Base-by-base conservation (phyloP, 2,113 vertebrate species). In the Tympanuchus pallidicinctus region DNA sequence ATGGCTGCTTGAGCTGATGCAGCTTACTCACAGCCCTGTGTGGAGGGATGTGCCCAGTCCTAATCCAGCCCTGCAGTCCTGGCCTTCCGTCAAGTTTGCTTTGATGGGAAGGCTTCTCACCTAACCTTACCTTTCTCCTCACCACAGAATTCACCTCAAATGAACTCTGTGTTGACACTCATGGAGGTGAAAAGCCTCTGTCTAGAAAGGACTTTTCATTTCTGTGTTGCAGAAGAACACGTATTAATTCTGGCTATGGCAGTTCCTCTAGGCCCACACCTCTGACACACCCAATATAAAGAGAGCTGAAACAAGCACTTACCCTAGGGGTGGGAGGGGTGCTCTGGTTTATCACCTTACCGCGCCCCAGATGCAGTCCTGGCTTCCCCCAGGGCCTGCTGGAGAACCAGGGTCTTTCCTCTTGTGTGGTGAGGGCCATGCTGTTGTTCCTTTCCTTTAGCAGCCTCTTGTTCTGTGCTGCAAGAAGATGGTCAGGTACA, bases 91-190 rank as follows among this genome's bases (percentile, higher is more conserved):
- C 93, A 97, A 94, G 45, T 85, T 90, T 54, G 50, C 34, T 86
- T 73, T 77, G 67, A 80, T 88, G 93, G 89, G 93, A 94, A 83
- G 76, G 93, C 90, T 92, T 40, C 48, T 97, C 88, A 91, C 93
- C 93, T 94, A 94, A 88, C 82, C 79, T 91, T 75, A 95, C 85
- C 94, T 96, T 90, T 92, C 81, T 79, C 52, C 82, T 83, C 54
- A 56, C 80, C 84, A 74, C 77, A 82, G 38, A 71, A 38, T 67
- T 95, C 64, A 57, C 91, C 96, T 93, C 82, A 88, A 75, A 74
- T 94, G 92, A 96, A 97, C 91, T 71, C 45, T 80, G 66, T 92
- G 87, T 92, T 95, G 86, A 92, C 82, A 80, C 47, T 89, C 4
- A 4, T 17, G 16, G 43, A 50, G 77, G 72, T 54, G 65, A 30